Evolutionary conservation across 2,797 vertebrate species (phyloP).

Genomic region (Miichthys miiuy): DNA sequence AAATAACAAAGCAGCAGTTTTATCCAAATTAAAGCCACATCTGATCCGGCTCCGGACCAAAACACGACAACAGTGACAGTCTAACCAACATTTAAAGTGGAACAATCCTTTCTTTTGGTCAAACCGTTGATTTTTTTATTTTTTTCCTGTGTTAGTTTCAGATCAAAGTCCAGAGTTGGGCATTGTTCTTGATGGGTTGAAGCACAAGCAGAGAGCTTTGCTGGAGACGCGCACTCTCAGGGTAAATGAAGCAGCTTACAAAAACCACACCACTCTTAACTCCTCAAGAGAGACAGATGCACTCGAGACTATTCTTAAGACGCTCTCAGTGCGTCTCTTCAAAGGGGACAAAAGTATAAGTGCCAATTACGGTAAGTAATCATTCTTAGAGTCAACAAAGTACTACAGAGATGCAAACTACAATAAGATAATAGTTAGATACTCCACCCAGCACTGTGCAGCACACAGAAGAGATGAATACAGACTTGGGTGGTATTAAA

Average conservation of each 20-base stretch:
- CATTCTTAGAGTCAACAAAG: slow-evolving; percentile 52
- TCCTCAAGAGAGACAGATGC: slow-evolving; percentile 72
- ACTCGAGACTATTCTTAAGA: slow-evolving; percentile 73
- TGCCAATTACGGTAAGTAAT: slow-evolving; percentile 63
- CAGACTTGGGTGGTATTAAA: background rate
- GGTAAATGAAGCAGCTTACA: slow-evolving; percentile 71
- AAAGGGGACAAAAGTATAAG: slow-evolving; percentile 62
- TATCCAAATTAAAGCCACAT: slow-evolving; percentile 30
- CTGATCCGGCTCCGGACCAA: slow-evolving; percentile 31
- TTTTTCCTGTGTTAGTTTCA: slow-evolving; percentile 28
- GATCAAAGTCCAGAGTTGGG: slow-evolving; percentile 46
- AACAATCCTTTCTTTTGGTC: slow-evolving; percentile 24
- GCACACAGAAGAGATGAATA: background rate
- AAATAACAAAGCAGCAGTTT: slow-evolving; percentile 26
- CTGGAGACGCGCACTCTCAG: slow-evolving; percentile 53
- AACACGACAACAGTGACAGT: slow-evolving; percentile 39
- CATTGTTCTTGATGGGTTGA: slow-evolving; percentile 20
- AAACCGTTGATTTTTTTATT: background rate
- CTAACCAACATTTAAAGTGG: slow-evolving; percentile 20
- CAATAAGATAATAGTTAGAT: slow-evolving; percentile 14
- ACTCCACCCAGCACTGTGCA: slow-evolving; percentile 14
- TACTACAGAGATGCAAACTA: slow-evolving; percentile 36
- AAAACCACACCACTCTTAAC: slow-evolving; percentile 65
- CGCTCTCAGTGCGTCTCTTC: slow-evolving; percentile 64
- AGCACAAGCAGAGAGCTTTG: slow-evolving; percentile 24